phyloP scores from a whole-genome alignment of 2,113 vertebrate species.

The Melanocharis versteri region DNA sequence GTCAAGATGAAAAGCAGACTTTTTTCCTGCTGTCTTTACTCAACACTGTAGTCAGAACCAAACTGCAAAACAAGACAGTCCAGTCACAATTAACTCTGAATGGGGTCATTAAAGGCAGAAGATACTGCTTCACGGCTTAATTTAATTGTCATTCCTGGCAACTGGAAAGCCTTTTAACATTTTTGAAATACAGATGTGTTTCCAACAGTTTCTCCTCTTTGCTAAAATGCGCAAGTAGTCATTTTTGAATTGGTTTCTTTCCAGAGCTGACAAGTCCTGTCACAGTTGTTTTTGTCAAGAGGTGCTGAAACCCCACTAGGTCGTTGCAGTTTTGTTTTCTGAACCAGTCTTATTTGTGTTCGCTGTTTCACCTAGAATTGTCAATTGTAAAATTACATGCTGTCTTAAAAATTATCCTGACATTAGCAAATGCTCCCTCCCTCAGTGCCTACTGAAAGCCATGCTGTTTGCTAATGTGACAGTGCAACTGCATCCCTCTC shows the following conservation, averaged over 20 bases:
- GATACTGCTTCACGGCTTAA: neutral
- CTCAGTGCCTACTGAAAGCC: neutral
- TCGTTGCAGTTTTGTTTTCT: neutral
- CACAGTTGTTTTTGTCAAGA: neutral
- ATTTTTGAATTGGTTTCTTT: neutral
- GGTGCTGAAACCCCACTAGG: neutral
- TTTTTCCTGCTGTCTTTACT: neutral
- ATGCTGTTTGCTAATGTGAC: neutral
- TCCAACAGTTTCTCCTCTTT: neutral
- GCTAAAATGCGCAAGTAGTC: neutral
- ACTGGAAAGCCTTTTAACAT: neutral
- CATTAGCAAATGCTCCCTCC: neutral
- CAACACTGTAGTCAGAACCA: neutral
- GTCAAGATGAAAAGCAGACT: neutral
- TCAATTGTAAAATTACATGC: neutral
- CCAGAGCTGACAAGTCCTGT: neutral
- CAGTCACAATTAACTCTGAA: neutral
- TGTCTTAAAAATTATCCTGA: neutral
- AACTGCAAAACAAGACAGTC: neutral
- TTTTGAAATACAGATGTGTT: neutral
- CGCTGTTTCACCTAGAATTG: neutral
- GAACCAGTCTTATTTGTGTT: neutral
- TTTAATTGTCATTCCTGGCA: constrained; percentile 3
- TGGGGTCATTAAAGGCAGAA: neutral
- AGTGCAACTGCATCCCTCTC: neutral